A percentile compares a stretch with the other conserved stretches of the same genome.
Evolutionary conservation across 2,113 vertebrate genomes (phyloP).

Genomic region (Craseonycteris thonglongyai): DNA sequence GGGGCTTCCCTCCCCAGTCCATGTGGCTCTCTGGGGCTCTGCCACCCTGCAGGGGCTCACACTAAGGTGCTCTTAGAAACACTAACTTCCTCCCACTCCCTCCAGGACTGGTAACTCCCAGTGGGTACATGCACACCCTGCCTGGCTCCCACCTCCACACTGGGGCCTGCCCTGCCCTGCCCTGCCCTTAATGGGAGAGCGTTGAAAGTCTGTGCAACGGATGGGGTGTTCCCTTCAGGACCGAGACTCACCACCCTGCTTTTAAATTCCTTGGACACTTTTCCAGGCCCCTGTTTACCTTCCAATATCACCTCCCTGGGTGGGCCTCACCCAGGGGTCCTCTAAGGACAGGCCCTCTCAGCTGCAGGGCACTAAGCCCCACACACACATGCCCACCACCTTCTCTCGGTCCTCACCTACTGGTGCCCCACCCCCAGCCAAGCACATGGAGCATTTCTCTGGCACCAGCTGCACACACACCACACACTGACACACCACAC

Average conservation of each 20-base stretch:
- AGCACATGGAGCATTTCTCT: background rate
- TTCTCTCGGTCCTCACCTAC: background rate
- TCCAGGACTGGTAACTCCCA: background rate
- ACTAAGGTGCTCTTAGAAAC: conserved; percentile 71
- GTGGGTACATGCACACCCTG: background rate
- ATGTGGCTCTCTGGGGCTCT: background rate
- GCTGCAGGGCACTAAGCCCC: background rate
- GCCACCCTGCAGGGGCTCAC: background rate
- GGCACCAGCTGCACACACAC: background rate
- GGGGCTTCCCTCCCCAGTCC: background rate
- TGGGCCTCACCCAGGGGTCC: background rate
- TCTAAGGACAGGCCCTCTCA: background rate
- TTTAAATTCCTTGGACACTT: background rate
- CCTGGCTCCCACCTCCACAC: background rate
- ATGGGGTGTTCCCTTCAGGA: background rate
- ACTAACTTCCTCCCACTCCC: conserved; percentile 38
- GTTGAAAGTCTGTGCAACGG: background rate
- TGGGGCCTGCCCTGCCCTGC: background rate
- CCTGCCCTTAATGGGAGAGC: background rate
- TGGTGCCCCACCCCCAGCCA: background rate
- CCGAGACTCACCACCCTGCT: background rate
- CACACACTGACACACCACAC: background rate
- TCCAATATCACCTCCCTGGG: background rate
- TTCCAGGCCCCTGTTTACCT: background rate
- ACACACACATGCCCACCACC: rapidly evolving